Percentiles rank a stretch among this genome's conserved stretches.
Conservation (phyloP, 2,888 invertebrate genomes). For the Erebia ligea region DNA sequence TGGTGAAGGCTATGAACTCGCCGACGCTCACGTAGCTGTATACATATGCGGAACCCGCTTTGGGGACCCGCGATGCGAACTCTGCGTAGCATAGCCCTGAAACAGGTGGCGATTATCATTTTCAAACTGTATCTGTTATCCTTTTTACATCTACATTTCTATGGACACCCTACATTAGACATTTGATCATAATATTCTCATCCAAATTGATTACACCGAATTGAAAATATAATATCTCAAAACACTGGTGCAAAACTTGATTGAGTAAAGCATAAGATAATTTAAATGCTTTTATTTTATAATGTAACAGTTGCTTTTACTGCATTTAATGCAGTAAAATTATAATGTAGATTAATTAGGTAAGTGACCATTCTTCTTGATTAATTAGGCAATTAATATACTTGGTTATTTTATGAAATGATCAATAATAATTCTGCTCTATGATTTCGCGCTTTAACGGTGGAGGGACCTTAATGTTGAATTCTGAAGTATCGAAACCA, state of each 20-base stretch:
- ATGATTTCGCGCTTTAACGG: too few relatives aligned
- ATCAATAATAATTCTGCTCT: too few relatives aligned
- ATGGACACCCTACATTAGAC: too few relatives aligned
- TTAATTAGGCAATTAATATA: too few relatives aligned
- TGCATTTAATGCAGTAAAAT: slow-evolving; percentile 29
- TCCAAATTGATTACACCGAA: slow-evolving; percentile 96
- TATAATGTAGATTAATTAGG: slow-evolving; percentile 4
- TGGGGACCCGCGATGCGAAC: slow-evolving; percentile 93
- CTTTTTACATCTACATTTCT: too few relatives aligned
- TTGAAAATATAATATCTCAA: slow-evolving; percentile 81
- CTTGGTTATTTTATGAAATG: too few relatives aligned
- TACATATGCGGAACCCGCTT: slow-evolving; percentile 95
- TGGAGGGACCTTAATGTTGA: too few relatives aligned
- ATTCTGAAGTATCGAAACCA: too few relatives aligned
- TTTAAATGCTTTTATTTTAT: slow-evolving; percentile 21
- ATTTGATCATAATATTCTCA: too few relatives aligned
- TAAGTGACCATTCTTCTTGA: too few relatives aligned
- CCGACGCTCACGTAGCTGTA: slow-evolving; percentile 97
- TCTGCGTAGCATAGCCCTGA: slow-evolving; percentile 94
- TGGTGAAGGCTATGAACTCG: slow-evolving; percentile 94
- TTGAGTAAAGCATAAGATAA: slow-evolving; percentile 3
- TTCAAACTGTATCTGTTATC: too few relatives aligned
- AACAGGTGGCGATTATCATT: slow-evolving; percentile 38
- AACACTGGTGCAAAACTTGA: slow-evolving; percentile 34
- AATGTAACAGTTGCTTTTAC: too few relatives aligned